These are phyloP conservation scores for Limnephilus lunatus DNA, from an alignment of 2,888 invertebrate genomes.

Conservation along the genomic window DNA sequence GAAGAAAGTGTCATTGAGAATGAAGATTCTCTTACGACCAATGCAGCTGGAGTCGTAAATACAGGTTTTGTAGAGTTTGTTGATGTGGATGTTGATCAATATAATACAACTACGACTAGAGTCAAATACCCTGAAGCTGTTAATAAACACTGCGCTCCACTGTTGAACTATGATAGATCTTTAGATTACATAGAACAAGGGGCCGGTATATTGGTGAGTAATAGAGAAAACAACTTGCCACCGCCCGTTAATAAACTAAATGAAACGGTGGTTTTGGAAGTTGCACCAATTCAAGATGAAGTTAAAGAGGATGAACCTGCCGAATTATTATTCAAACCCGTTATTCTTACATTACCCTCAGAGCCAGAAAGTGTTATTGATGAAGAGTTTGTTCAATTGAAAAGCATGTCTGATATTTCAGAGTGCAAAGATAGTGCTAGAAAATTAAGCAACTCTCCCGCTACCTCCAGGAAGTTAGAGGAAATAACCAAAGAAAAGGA, in stretches of 20 bases:
- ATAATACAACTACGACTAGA: conserved; percentile 69
- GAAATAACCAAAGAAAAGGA: conserved; percentile 88
- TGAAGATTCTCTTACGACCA: conserved; percentile 41
- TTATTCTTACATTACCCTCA: not conserved
- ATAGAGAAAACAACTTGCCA: conserved; percentile 68
- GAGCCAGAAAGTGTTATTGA: not conserved
- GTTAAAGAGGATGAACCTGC: conserved; percentile 33
- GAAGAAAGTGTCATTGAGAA: conserved; percentile 86
- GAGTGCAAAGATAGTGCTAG: conserved; percentile 69
- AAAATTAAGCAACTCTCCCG: conserved; percentile 73
- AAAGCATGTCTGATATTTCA: not conserved
- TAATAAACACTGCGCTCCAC: conserved; percentile 69
- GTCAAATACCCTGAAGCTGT: conserved; percentile 69
- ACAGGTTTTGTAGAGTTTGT: conserved; percentile 84
- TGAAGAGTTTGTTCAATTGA: conserved; percentile 23
- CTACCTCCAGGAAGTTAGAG: conserved; percentile 83
- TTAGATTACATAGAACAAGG: conserved; percentile 79
- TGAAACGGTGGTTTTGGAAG: conserved; percentile 69
- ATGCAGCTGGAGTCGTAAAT: conserved; percentile 72
- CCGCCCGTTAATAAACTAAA: conserved; percentile 71
- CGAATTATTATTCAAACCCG: too few species aligned
- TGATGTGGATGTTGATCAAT: conserved; percentile 70
- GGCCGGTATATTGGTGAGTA: conserved; percentile 70
- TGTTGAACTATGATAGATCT: conserved; percentile 73
- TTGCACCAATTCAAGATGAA: conserved; percentile 65